phyloP scores from a whole-genome alignment of 2,888 invertebrate species.

The Blomia tropicalis region DNA sequence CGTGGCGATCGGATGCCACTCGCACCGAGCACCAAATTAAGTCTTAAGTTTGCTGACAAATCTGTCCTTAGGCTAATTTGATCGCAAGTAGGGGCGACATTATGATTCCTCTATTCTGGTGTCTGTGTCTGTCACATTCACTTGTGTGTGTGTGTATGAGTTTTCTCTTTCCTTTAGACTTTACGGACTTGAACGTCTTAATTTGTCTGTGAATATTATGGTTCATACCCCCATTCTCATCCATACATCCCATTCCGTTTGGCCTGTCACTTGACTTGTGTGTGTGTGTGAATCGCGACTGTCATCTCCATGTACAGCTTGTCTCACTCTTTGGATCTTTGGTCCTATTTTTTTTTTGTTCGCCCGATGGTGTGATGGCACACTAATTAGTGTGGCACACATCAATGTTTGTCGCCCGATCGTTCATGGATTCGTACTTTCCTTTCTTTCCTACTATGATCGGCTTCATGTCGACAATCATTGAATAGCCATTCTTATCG shows the following conservation, averaged over 20 bases:
- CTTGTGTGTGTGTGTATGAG: no score
- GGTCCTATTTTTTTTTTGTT: no score
- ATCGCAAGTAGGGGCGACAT: no score
- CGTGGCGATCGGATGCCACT: not conserved
- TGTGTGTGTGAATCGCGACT: slow-evolving; percentile 15
- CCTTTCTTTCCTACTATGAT: not conserved
- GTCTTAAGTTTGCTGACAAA: slow-evolving; percentile 13
- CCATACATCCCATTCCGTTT: no score
- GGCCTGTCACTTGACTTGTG: slow-evolving; percentile 3
- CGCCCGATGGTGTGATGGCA: no score
- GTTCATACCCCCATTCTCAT: no score
- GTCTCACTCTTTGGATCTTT: slow-evolving; percentile 8
- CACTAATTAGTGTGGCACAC: not conserved
- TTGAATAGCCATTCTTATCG: no score
- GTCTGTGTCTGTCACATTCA: slow-evolving; percentile 10
- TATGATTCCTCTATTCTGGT: slow-evolving; percentile 1
- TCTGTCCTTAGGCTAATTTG: slow-evolving; percentile 15
- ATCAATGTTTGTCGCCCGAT: not conserved
- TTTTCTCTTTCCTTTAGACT: not conserved
- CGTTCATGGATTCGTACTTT: not conserved
- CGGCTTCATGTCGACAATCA: not conserved
- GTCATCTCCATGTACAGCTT: slow-evolving; percentile 1
- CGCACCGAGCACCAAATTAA: not conserved
- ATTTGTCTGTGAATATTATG: not conserved
- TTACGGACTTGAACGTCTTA: not conserved